phyloP scores from a whole-genome alignment of 2,797 vertebrate species.

The Clarias pachynema region DNA sequence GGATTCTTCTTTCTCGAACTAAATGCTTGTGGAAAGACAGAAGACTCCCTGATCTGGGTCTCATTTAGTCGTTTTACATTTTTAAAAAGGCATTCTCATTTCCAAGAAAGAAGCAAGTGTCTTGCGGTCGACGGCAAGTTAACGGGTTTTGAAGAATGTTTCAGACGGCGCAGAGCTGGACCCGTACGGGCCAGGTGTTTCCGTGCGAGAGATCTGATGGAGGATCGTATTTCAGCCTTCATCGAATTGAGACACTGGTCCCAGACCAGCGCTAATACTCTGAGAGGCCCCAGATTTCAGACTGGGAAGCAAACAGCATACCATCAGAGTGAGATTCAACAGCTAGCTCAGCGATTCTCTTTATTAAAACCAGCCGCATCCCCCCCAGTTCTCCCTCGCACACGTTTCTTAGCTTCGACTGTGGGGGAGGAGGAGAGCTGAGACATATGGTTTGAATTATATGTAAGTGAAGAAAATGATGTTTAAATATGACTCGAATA shows the following conservation, averaged over 20 bases:
- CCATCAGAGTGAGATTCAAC: conserved; percentile 66
- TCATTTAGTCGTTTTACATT: not conserved
- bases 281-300: conserved; percentile 60
- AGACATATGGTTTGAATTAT: conserved; percentile 31
- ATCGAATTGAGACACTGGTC: not conserved
- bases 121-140: not conserved
- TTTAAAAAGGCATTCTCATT: conserved; percentile 17
- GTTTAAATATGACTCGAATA: not conserved
- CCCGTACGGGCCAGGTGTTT: conserved; percentile 15
- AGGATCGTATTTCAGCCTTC: not conserved
- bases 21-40: not conserved
- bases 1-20: not conserved
- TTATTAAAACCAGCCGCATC: conserved; percentile 72
- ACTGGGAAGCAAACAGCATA: conserved; percentile 71
- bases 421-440: not conserved
- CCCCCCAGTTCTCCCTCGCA: conserved; percentile 37
- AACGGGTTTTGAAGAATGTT: not conserved
- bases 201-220: not conserved
- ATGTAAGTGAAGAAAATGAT: not conserved
- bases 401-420: not conserved
- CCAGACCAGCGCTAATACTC: conserved; percentile 22
- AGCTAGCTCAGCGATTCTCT: conserved; percentile 73
- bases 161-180: not conserved
- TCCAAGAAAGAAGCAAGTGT: not conserved
- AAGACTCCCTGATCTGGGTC: not conserved